A percentile compares a stretch with the other conserved stretches of the same genome.
These are phyloP conservation scores for Micromussa lordhowensis DNA, from an alignment of 92 coral and sea anemone species.

Conservation along the genomic window DNA sequence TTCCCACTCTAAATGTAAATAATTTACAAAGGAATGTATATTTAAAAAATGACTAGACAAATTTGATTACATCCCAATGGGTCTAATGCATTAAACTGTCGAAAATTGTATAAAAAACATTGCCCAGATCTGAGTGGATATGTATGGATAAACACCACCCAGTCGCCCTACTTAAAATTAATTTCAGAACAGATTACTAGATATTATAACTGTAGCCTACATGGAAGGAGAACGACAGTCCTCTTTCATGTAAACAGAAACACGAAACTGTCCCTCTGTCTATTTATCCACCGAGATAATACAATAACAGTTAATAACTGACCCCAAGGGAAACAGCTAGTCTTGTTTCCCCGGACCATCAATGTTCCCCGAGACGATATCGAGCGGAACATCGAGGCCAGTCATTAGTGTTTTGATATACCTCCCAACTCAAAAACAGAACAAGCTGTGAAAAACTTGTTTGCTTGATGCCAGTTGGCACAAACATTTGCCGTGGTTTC, in stretches of 20 bases:
- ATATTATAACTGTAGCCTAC: neutral
- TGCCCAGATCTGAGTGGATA: slow-evolving; percentile 9
- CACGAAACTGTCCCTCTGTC: neutral
- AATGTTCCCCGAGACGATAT: no score
- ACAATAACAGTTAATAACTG: no score
- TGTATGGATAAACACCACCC: slow-evolving; percentile 37
- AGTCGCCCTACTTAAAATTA: slow-evolving; percentile 12
- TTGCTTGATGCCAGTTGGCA: no score
- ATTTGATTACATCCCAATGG: slow-evolving; percentile 51
- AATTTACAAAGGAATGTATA: slow-evolving; percentile 35
- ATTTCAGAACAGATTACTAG: slow-evolving; percentile 4
- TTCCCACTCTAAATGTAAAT: slow-evolving; percentile 37
- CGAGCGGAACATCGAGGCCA: no score
- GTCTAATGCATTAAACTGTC: slow-evolving; percentile 18
- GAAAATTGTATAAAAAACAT: slow-evolving; percentile 6
- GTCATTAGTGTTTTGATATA: no score
- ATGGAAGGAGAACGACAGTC: neutral
- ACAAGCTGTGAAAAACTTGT: no score
- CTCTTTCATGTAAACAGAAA: neutral
- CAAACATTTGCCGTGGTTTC: no score
- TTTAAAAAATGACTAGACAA: slow-evolving; percentile 35
- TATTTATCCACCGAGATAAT: neutral
- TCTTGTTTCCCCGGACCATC: no score
- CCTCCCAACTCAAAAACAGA: no score
- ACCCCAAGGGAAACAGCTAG: no score